Evolutionary conservation across 2,888 invertebrate species (phyloP), one percentile per base, ranked within the genome.

Genomic region (Polyploca ridens): DNA sequence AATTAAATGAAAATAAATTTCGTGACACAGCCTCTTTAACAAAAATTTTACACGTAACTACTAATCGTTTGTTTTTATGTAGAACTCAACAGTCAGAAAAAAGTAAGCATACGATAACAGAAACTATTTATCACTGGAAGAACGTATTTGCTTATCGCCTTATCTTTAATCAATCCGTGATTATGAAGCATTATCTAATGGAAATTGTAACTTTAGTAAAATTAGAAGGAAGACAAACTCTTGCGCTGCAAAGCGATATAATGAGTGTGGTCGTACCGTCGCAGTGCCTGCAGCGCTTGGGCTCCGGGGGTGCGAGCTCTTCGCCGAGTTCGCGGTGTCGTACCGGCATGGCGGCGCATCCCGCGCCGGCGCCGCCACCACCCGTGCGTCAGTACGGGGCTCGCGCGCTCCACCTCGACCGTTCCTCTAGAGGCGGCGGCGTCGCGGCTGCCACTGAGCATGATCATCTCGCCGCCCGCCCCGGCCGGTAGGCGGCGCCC

Each of bases 221-320:
- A 6, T 76, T 63, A 64, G 63, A 71, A 71, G 68, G 70, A 74
- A 69, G 75, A 72, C 70, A 72, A 74, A 70, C 66, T 75, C 70
- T 71, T 74, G 76, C 76, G 73, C 78, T 77, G 75, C 80, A 72
- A 73, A 76, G 77, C 78, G 77, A 78, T 78, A 78, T 79, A 75
- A 78, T 80, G 49, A 76, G 67, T 77, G 78, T 71, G 61, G 73
- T 80, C 87, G 86, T 96, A 97, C 97, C 97, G 97, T 97, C 97
- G 96, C 97, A 97, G 95, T 97, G 97, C 95, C 96, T 97, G 97
- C 97, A 97, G 96, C 97, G 97, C 95, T 97, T 97, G 94, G 97
- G 97, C 96, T 97, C 96, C 95, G 97, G 97, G 84, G 92, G 89
- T 86, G 93, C 93, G 91, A 92, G 88, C 87, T 93, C 93, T 88